phyloP scores from a whole-genome alignment of 1,140 invertebrate genomes.

The Chironomus striatipennis region DNA sequence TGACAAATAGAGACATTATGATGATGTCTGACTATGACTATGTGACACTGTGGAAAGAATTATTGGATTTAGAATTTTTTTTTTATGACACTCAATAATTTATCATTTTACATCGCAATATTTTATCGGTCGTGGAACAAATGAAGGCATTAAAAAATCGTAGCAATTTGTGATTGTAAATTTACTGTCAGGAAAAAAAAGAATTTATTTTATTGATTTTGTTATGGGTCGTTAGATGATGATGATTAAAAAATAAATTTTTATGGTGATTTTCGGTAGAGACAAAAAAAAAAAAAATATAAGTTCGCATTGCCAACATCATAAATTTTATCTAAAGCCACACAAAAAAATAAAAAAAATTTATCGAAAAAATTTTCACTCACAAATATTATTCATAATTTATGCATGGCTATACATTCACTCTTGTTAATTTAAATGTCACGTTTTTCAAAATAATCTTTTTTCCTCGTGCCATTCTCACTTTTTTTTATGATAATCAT shows the following conservation, averaged over 20 bases:
- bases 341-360: background rate
- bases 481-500: too few relatives aligned
- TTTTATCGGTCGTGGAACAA: background rate
- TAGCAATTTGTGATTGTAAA: background rate
- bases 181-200: background rate
- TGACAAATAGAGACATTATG: background rate
- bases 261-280: too few relatives aligned
- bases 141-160: background rate
- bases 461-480: too few relatives aligned
- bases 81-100: too few relatives aligned
- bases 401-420: constrained; percentile 6
- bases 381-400: constrained; percentile 3
- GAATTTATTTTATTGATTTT: background rate
- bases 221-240: constrained; percentile 7
- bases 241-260: too few relatives aligned
- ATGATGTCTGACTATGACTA: too few relatives aligned
- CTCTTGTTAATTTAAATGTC: constrained; percentile 21
- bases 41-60: too few relatives aligned
- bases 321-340: background rate
- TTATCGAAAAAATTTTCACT: too few relatives aligned
- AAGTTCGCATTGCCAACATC: background rate
- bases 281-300: too few relatives aligned
- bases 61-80: too few relatives aligned
- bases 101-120: background rate
- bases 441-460: background rate